A percentile compares a stretch with the other conserved stretches of the same genome.
Evolutionary conservation across 1,140 invertebrate species (phyloP).

Genomic region (Polypedilum pembai): DNA sequence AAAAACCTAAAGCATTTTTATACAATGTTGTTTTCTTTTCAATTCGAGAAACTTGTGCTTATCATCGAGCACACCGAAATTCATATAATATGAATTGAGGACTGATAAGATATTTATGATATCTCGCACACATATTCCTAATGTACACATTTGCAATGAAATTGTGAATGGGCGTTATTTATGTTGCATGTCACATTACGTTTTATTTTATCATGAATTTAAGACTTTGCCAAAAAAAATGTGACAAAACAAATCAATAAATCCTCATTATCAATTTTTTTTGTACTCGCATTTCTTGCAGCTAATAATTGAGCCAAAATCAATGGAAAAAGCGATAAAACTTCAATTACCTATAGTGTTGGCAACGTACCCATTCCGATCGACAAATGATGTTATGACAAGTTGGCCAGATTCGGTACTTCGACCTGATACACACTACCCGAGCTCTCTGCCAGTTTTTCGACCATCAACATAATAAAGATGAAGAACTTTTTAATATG

Average conservation of each 20-base stretch:
- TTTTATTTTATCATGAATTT: neutral
- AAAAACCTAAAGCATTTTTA: too few species aligned
- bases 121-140: conserved; percentile 21
- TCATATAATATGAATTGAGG: neutral
- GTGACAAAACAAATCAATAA: conserved; percentile 11
- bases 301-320: conserved; percentile 87
- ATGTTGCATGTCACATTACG: neutral
- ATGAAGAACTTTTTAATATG: neutral
- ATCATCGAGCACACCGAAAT: neutral
- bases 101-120: conserved; percentile 29
- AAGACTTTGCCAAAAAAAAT: neutral
- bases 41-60: conserved; percentile 8
- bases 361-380: conserved; percentile 82
- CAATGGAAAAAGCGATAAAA: conserved; percentile 84
- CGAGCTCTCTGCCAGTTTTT: conserved; percentile 85
- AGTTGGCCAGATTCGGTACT: conserved; percentile 51
- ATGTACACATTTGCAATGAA: neutral
- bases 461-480: conserved; percentile 71
- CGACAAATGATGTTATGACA: conserved; percentile 50
- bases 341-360: conserved; percentile 86
- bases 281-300: conserved; percentile 45
- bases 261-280: conserved; percentile 17
- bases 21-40: too few species aligned
- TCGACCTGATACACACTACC: conserved; percentile 78
- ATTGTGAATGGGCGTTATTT: neutral